Base-by-base conservation (phyloP, 1,140 invertebrate genomes). In the Manduca sexta region DNA sequence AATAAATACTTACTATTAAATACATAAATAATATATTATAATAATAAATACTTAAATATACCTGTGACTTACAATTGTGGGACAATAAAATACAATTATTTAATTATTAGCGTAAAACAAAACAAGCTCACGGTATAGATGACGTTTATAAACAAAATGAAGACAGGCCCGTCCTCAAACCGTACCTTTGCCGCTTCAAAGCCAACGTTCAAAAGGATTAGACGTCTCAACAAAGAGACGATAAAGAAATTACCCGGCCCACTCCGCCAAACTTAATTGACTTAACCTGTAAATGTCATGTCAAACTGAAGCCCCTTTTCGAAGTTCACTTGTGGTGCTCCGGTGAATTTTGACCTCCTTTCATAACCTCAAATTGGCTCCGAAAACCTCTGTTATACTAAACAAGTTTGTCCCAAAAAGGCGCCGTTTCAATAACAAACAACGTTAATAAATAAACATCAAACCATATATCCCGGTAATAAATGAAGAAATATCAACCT, bases 211-310 rank as follows among this genome's bases (percentile, higher is more conserved):
- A 26, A 26, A 26, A 8, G 8, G 1, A 26, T 46, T 52, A 21
- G 33, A 52, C 39, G 44, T 46, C 26, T 46, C 13, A 46, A 26
- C 40, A 44, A 49, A 42, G 16, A 29, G 40, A 43, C 38, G 18
- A 35, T 43, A 45, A 48, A 59, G 52, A 51, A 62, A 53, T 59
- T 63, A 52, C 51, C 53, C 51, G 49, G 16, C 30, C 21, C 47
- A 49, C 21, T 56, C 52, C 44, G 46, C 37, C 59, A 60, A 66
- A 70, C 38, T 64, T 67, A 69, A 74, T 74, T 55, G 65, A 67
- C 62, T 74, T 76, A 71, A 61, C 62, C 67, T 69, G 65, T 70
- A 73, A 70, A 68, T 54, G 74, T 70, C 69, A 72, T 52, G 64
- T 67, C 53, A 53, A 38, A 61, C 52, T 60, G 61, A 62, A 67